Evolutionary conservation across 2,797 vertebrate species (phyloP), one percentile per base, ranked within the genome.

Genomic region (Macrochelys suwanniensis): DNA sequence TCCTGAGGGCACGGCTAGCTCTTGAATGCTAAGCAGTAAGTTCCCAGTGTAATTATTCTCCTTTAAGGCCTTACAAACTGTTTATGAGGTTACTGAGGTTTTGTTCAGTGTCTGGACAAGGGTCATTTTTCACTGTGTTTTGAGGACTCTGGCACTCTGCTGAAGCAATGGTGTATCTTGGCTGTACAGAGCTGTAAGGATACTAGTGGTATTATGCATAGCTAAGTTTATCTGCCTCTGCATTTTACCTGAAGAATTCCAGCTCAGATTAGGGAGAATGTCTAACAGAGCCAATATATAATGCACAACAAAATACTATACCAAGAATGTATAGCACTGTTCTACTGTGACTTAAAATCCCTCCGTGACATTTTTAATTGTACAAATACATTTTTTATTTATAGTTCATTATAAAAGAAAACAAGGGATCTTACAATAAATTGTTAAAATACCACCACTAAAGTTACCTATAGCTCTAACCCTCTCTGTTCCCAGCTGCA

Each of bases 101-200:
- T 96, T 76, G 9, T 93, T 93, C 93, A 94, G 54, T 91, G 84
- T 82, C 83, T 85, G 94, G 50, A 96, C 86, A 96, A 88, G 80
- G 51, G 81, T 85, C 84, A 92, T 97, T 97, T 97, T 96, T 97
- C 94, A 97, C 74, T 80, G 57, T 84, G 90, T 51, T 88, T 91
- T 56, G 82, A 94, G 84, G 80, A 89, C 85, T 91, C 96, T 78
- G 80, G 80, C 65, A 31, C 28, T 94, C 91, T 0, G 0, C 76
- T 90, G 45, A 53, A 74, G 85, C 81, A 96, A 95, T 80, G 92
- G 88, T 95, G 84, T 90, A 95, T 89, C 91, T 54, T 87, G 83
- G 82, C 93, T 82, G 84, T 81, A 79, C 4, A 0, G 3, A 85
- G 89, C 65, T 84, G 83, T 68, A 94, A 37, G 49, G 49, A 33